Evolutionary conservation across 2,797 vertebrate genomes (phyloP).

Genomic region (Enteromius trimaculatus): DNA sequence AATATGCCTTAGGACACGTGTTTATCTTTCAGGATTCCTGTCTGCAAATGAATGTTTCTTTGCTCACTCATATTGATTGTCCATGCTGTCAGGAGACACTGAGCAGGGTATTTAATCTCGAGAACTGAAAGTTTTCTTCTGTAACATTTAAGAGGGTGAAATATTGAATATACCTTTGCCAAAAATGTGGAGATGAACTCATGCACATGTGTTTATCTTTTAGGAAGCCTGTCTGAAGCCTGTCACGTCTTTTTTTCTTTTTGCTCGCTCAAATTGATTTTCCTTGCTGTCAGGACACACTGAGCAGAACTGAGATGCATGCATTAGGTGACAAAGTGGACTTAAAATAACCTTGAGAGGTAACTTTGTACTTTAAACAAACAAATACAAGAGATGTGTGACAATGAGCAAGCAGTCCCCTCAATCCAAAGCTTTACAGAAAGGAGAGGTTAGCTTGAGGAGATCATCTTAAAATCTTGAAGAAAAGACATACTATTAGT

Average conservation of each 20-base stretch:
- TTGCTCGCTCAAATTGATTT: constrained; percentile 1
- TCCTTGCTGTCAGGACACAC: not conserved
- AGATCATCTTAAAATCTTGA: not conserved
- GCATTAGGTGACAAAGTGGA: not conserved
- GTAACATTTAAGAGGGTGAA: not conserved
- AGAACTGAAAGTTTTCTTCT: not conserved
- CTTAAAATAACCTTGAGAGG: constrained; percentile 22
- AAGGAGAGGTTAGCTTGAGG: not conserved
- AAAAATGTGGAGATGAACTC: constrained; percentile 57
- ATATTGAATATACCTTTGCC: constrained; percentile 51
- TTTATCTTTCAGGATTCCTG: constrained; percentile 49
- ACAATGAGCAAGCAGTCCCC: not conserved
- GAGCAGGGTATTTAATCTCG: not conserved
- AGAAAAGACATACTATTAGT: not conserved
- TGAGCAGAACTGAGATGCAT: constrained; percentile 3
- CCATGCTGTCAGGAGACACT: not conserved
- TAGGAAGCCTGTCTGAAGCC: constrained; percentile 16
- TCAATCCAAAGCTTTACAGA: constrained; percentile 24
- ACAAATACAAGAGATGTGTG: constrained; percentile 1
- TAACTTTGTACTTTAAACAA: constrained; percentile 13
- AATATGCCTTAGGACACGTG: constrained; percentile 60
- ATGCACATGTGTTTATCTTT: constrained; percentile 59
- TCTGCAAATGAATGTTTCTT: constrained; percentile 11
- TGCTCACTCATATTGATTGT: constrained; percentile 3
- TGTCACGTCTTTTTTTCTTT: not conserved